A percentile compares a stretch with the other conserved stretches of the same genome.
Conservation (phyloP, 2,888 invertebrate species). For the Hoplodrina blanda region DNA sequence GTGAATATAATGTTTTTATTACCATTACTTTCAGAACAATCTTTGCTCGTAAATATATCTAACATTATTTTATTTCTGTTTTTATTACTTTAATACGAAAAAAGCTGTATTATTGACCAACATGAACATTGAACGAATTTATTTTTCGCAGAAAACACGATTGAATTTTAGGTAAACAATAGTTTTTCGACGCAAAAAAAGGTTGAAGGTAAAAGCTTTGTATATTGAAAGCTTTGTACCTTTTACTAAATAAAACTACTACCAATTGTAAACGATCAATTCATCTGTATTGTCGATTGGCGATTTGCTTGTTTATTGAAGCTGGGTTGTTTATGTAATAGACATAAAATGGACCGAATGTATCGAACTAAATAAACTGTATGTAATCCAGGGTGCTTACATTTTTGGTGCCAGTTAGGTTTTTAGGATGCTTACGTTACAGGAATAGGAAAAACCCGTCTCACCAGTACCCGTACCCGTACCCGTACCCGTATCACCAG, state of each 20-base stretch:
- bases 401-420: too few relatives aligned
- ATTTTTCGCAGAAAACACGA: slow-evolving; percentile 7
- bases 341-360: slow-evolving; percentile 22
- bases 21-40: slow-evolving; percentile 33
- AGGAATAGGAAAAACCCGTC: slow-evolving; percentile 27
- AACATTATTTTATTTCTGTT: slow-evolving; percentile 40
- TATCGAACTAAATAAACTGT: background rate
- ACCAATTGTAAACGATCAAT: slow-evolving; percentile 35
- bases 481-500: slow-evolving; percentile 34
- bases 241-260: slow-evolving; percentile 35
- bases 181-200: slow-evolving; percentile 25
- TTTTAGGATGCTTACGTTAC: background rate
- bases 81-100: slow-evolving; percentile 47
- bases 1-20: slow-evolving; percentile 42
- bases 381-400: background rate
- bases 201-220: slow-evolving; percentile 22
- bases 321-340: slow-evolving; percentile 25
- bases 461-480: slow-evolving; percentile 44
- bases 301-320: slow-evolving; percentile 25
- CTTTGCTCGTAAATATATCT: slow-evolving; percentile 49
- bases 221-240: slow-evolving; percentile 33
- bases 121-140: slow-evolving; percentile 2
- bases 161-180: slow-evolving; percentile 37
- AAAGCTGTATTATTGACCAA: slow-evolving; percentile 19
- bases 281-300: slow-evolving; percentile 30